Base-by-base conservation (phyloP, 2,888 invertebrate species). In the Cylindroiulus punctatus region DNA sequence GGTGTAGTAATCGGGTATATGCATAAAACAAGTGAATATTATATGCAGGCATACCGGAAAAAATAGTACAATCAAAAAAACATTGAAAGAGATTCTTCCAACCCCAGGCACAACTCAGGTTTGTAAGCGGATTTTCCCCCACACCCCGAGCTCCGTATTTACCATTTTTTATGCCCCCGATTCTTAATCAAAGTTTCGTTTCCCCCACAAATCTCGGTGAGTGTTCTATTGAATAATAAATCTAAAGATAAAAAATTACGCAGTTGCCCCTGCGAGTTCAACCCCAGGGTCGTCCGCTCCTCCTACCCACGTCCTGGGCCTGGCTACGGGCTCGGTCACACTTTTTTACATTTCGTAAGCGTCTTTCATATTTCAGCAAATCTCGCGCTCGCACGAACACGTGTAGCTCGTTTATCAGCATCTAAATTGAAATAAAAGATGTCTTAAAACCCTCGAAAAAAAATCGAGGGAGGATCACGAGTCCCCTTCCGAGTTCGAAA, bases 331-430 rank as follows among this genome's bases (percentile, higher is more conserved):
- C 52, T 14, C 30, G 3, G 26, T 76, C 30, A 3, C 26, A 30
- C 4, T 30, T 76, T 76, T 52, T 30, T 14, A 14, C 26, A 14
- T 76, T 30, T 30, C 30, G 3, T 76, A 30, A n/a, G 8, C 3
- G 2, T 30, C 76, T 76, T 76, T 76, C 76, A 30, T 30, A 76
- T 76, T 76, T 76, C 76, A 76, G 30, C 4, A 30, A 30, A 30
- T 30, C 14, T 76, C 76, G 26, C 26, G 30, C 76, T 14, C 26
- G 76, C 76, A 76, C 76, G 76, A 76, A 65, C 76, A 76, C 76
- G 76, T 76, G 76, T 76, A 76, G 76, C 76, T 76, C 76, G 30
- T 76, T 76, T 76, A 76, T 76, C 76, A 76, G 76, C 76, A 76
- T 76, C 76, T 76, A 76, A 30, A 76, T 76, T 76, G 76, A 76